Conservation (phyloP, 2,113 vertebrate species). For the Phylloscopus trochiloides region DNA sequence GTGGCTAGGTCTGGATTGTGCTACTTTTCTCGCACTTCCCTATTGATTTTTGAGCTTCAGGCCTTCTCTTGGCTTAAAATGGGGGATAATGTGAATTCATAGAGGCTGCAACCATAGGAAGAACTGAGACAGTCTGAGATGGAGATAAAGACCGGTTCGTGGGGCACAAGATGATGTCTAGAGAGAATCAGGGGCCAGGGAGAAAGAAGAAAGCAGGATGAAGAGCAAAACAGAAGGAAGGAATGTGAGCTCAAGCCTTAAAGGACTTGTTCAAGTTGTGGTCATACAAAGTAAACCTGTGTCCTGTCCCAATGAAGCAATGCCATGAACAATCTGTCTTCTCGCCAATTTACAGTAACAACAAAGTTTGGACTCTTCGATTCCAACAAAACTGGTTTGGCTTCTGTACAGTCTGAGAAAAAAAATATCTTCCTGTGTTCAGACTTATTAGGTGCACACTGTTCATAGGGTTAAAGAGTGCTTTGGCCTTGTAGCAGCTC, state of each 20-base stretch:
- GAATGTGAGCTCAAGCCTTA: neutral
- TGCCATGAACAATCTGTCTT: neutral
- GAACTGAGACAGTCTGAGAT: neutral
- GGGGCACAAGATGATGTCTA: neutral
- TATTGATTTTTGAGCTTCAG: constrained; percentile 59
- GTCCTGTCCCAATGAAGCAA: neutral
- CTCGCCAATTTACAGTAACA: neutral
- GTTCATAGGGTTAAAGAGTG: neutral
- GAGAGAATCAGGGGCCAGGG: neutral
- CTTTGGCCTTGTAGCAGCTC: neutral
- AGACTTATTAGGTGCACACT: neutral
- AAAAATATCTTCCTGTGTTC: neutral
- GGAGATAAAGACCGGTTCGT: neutral
- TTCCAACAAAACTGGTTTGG: neutral
- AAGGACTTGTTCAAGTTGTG: neutral
- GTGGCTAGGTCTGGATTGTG: constrained; percentile 44
- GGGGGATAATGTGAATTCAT: constrained; percentile 19
- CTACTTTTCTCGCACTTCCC: constrained; percentile 56
- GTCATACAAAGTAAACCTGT: neutral
- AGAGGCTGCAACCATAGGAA: neutral
- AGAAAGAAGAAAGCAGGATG: neutral
- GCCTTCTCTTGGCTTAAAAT: constrained; percentile 2
- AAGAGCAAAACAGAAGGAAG: neutral
- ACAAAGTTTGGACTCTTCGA: neutral
- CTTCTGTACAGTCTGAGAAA: neutral